A percentile compares a stretch with the other conserved stretches of the same genome.
Conservation (phyloP, 2,888 invertebrate genomes). For the Eristalis arbustorum region DNA sequence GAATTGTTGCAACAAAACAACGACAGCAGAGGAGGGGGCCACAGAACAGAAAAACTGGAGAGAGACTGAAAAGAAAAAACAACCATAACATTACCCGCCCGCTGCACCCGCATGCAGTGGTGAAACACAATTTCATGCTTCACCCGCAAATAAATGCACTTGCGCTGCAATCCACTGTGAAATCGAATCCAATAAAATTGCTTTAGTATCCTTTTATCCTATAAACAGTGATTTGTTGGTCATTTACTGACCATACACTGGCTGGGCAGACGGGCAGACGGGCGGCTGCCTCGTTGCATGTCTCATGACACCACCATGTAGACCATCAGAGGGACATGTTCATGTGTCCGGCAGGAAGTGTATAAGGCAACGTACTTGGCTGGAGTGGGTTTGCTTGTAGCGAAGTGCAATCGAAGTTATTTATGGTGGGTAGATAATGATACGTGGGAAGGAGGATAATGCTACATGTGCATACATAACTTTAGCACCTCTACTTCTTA, state of each 20-base stretch:
- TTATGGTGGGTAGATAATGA: background rate
- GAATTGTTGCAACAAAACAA: background rate
- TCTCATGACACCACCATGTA: background rate
- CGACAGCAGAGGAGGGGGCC: background rate
- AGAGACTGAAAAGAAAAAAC: background rate
- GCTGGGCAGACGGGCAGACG: background rate
- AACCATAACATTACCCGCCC: background rate
- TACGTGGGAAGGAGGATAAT: no score
- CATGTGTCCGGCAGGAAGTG: background rate
- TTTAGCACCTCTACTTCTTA: no score
- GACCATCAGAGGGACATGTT: background rate
- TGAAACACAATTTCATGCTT: constrained; percentile 16
- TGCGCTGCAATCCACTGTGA: constrained; percentile 26
- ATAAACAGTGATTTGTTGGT: constrained; percentile 53
- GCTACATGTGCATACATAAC: no score
- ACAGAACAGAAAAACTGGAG: background rate
- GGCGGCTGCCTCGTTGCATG: background rate
- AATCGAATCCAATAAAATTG: constrained; percentile 48
- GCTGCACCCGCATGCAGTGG: constrained; percentile 1
- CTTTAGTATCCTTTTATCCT: constrained; percentile 49
- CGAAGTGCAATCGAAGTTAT: background rate
- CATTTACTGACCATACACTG: constrained; percentile 24
- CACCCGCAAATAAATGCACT: background rate
- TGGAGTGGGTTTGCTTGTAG: background rate
- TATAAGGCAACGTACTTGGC: background rate